Conservation (phyloP, 2,797 vertebrate genomes). For the Tadarida brasiliensis region DNA sequence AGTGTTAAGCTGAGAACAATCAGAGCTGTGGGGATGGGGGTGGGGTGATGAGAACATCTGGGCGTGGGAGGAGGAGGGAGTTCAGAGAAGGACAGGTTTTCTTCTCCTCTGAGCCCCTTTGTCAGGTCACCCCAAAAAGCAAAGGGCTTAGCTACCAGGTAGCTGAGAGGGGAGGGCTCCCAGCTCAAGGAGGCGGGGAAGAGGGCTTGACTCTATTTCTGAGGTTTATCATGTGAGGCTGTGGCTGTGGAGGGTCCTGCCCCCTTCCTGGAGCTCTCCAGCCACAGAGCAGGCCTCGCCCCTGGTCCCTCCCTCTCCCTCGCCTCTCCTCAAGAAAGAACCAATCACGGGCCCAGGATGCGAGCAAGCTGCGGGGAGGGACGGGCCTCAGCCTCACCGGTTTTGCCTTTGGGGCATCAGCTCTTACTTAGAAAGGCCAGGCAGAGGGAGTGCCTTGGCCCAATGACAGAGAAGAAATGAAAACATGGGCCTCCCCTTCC, state of each 20-base stretch:
- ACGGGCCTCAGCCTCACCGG: neutral
- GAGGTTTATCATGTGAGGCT: neutral
- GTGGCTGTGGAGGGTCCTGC: neutral
- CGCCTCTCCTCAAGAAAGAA: neutral
- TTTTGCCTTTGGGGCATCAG: neutral
- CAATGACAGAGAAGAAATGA: neutral
- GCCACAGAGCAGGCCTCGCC: neutral
- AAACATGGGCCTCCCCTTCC: accelerated
- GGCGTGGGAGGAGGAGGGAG: neutral
- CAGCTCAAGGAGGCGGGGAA: neutral
- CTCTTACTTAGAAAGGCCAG: neutral
- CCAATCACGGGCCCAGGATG: neutral
- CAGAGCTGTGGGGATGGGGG: neutral
- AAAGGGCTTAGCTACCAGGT: neutral
- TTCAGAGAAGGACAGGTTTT: neutral
- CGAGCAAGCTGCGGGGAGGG: neutral
- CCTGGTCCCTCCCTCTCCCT: neutral
- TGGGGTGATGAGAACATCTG: neutral
- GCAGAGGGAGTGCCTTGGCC: neutral
- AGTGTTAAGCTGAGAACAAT: conserved; percentile 50
- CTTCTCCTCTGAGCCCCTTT: neutral
- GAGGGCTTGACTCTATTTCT: neutral
- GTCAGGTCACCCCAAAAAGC: neutral
- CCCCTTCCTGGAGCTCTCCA: neutral
- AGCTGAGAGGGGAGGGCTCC: neutral